Evolutionary conservation across 2,888 invertebrate species (phyloP).

Genomic region (Galeruca laticollis): DNA sequence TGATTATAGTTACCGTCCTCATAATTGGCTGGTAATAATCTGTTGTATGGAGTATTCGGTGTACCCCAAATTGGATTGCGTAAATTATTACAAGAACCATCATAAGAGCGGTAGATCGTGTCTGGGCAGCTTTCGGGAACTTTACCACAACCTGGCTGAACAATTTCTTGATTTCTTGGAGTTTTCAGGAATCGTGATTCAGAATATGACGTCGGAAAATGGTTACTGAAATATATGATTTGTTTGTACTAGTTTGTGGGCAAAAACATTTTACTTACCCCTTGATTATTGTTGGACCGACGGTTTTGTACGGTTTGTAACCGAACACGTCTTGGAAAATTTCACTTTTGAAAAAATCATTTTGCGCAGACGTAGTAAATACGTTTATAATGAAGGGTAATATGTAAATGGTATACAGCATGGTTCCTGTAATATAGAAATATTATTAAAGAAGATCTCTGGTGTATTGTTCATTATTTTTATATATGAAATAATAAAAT

Average conservation of each 20-base stretch:
- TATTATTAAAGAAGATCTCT: neutral
- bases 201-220: neutral
- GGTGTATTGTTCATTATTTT: too few species aligned
- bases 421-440: neutral
- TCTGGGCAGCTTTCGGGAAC: conserved; percentile 57
- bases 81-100: conserved; percentile 95
- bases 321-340: conserved; percentile 11
- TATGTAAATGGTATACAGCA: neutral
- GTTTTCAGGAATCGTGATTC: neutral
- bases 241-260: too few species aligned
- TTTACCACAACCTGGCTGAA: conserved; percentile 48
- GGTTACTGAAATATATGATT: neutral
- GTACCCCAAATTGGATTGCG: conserved; percentile 84
- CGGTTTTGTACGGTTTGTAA: neutral
- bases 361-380: neutral
- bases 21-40: conserved; percentile 74
- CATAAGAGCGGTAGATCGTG: conserved; percentile 80
- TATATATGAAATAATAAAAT: too few species aligned
- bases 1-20: conserved; percentile 71
- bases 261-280: neutral
- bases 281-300: neutral
- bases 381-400: neutral
- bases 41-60: conserved; percentile 77
- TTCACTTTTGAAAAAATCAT: neutral
- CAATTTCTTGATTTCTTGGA: neutral